Evolutionary conservation across 2,113 vertebrate species (phyloP).

Genomic region (Neopipo cinnamomea): DNA sequence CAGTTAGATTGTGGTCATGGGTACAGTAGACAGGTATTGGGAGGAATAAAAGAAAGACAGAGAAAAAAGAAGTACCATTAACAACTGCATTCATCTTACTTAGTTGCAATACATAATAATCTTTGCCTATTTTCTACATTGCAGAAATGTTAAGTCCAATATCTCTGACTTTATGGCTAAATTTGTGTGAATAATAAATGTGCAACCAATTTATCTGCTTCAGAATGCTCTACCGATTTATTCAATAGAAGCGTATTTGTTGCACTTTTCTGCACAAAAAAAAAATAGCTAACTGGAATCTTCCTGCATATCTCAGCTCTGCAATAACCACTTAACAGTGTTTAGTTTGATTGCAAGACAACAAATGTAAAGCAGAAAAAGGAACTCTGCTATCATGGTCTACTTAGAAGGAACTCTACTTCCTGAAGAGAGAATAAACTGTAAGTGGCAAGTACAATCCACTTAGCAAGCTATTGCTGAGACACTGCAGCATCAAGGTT

Average conservation of each 20-base stretch:
- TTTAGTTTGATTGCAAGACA: background rate
- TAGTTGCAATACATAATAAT: background rate
- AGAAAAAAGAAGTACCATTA: background rate
- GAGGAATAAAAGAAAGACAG: background rate
- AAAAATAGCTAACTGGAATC: background rate
- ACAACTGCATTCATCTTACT: background rate
- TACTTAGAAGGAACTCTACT: background rate
- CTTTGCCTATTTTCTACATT: background rate
- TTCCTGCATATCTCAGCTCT: background rate
- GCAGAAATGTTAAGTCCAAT: background rate
- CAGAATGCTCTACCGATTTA: background rate
- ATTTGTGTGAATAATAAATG: background rate
- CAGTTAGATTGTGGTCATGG: background rate
- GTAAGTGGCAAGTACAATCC: background rate
- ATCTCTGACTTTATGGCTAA: background rate
- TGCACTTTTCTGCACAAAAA: background rate
- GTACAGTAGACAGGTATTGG: background rate
- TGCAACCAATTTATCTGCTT: background rate
- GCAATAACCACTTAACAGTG: background rate
- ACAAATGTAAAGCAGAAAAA: background rate
- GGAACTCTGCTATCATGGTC: background rate
- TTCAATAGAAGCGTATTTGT: background rate
- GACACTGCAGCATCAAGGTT: background rate
- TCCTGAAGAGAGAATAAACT: background rate
- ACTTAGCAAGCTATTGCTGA: background rate